Percentiles rank a stretch among this genome's conserved stretches.
Conservation (phyloP, 2,797 vertebrate genomes). For the Mormyrus hasselquistii region DNA sequence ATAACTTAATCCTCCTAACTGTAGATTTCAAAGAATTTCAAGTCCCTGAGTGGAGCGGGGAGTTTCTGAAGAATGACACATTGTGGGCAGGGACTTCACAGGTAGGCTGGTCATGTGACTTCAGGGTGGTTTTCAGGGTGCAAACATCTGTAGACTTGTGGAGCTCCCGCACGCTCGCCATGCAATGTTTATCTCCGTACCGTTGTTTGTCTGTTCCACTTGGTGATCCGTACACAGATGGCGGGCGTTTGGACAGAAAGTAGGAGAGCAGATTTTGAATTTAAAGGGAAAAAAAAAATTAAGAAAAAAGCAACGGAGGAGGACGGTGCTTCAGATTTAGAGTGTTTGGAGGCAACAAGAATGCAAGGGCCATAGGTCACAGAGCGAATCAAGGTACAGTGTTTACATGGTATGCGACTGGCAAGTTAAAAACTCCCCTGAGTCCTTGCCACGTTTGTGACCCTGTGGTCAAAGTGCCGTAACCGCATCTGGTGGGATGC, state of each 20-base stretch:
- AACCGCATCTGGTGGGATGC: not conserved
- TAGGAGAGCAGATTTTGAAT: not conserved
- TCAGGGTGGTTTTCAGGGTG: not conserved
- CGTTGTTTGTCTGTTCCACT: not conserved
- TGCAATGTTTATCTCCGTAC: not conserved
- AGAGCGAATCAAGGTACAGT: not conserved
- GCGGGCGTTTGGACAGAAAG: not conserved
- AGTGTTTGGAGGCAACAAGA: not conserved
- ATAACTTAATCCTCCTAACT: not conserved
- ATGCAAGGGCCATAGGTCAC: not conserved
- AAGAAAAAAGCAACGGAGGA: not conserved
- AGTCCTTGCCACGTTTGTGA: not conserved
- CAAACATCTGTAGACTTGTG: not conserved
- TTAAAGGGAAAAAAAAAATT: not conserved
- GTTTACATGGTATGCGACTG: not conserved
- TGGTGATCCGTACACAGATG: not conserved
- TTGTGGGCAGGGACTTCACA: not conserved
- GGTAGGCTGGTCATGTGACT: not conserved
- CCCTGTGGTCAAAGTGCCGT: not conserved
- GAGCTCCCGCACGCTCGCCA: not conserved
- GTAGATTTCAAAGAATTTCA: constrained; percentile 6
- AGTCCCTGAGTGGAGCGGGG: not conserved
- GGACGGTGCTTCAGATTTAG: not conserved
- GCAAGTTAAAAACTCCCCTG: not conserved
- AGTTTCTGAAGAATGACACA: not conserved